Conservation (phyloP, 2,113 vertebrate species). For the Amblyopsis rosae region DNA sequence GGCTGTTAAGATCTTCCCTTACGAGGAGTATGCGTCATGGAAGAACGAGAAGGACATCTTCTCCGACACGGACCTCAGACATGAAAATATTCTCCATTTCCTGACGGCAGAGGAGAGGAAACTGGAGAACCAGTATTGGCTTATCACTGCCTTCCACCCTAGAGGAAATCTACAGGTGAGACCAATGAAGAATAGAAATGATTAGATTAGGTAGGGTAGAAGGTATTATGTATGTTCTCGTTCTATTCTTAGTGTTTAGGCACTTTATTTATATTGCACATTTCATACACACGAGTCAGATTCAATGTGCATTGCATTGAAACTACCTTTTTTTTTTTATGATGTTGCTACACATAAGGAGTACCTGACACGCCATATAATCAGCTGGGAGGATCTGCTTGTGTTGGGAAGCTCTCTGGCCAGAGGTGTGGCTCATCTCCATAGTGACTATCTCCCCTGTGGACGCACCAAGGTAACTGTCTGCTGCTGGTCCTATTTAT, state of each 20-base stretch:
- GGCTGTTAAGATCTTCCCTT: constrained; percentile 93
- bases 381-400: constrained; percentile 91
- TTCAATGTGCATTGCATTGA: too few species aligned
- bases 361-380: constrained; percentile 82
- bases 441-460: constrained; percentile 88
- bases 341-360: constrained; percentile 70
- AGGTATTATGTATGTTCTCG: background rate
- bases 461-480: constrained; percentile 82
- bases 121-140: constrained; percentile 89
- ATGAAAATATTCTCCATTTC: constrained; percentile 92
- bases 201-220: background rate
- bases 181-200: background rate
- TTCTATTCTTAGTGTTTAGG: too few species aligned
- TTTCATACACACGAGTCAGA: too few species aligned
- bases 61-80: constrained; percentile 90
- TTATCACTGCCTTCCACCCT: constrained; percentile 92
- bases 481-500: too few species aligned
- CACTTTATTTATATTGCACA: too few species aligned
- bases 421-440: constrained; percentile 88
- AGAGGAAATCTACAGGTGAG: constrained; percentile 85
- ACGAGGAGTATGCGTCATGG: constrained; percentile 93
- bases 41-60: constrained; percentile 95
- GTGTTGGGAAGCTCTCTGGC: constrained; percentile 86
- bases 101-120: constrained; percentile 91
- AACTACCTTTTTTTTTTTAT: too few species aligned